Evolutionary conservation across 2,797 vertebrate species (phyloP).

Genomic region (Eulemur mongoz): DNA sequence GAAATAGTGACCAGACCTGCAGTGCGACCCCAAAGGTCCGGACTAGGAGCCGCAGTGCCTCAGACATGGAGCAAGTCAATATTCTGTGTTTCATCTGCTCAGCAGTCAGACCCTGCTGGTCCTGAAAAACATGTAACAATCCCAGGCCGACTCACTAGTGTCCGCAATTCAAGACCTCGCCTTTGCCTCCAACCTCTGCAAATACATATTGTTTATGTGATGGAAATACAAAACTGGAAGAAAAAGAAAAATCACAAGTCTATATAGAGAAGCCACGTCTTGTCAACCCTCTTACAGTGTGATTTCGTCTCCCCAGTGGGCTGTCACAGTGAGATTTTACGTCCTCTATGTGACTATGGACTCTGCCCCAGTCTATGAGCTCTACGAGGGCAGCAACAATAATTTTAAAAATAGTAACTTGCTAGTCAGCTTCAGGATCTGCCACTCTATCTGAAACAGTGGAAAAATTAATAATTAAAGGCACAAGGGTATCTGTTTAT

Average conservation of each 20-base stretch:
- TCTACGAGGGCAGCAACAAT: not conserved
- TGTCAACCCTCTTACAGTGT: not conserved
- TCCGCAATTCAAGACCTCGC: not conserved
- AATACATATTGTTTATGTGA: conserved; percentile 34
- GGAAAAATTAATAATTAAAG: not conserved
- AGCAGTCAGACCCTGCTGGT: not conserved
- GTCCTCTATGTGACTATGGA: not conserved
- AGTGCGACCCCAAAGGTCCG: too few species aligned
- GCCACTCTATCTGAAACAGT: not conserved
- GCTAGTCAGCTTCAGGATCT: too few species aligned
- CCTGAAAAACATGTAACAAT: not conserved
- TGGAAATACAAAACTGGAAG: not conserved
- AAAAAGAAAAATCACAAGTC: conserved; percentile 1
- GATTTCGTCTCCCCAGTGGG: not conserved
- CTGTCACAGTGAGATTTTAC: not conserved
- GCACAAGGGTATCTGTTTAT: not conserved
- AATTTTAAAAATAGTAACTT: not conserved
- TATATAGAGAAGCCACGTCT: not conserved
- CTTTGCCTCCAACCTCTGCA: conserved; percentile 33
- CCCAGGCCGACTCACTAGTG: not conserved
- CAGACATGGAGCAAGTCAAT: not conserved
- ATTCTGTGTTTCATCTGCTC: not conserved
- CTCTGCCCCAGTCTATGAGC: not conserved
- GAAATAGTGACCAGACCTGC: not conserved
- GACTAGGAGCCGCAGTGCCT: not conserved